Conservation (phyloP, 2,113 vertebrate genomes). For the Strigops habroptila region DNA sequence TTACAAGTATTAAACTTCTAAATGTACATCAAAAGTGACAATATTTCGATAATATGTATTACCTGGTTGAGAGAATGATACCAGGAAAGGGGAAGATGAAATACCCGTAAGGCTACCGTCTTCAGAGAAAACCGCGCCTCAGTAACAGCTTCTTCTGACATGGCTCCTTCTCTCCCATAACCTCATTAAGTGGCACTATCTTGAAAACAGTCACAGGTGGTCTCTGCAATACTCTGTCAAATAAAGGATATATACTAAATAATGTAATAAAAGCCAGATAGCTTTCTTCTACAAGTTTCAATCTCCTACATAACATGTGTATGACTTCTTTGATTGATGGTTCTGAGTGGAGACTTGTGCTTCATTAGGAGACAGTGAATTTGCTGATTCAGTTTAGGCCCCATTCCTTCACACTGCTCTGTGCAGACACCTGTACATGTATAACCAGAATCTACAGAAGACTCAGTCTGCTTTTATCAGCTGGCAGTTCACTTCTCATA, state of each 20-base stretch:
- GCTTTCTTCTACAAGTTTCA: neutral
- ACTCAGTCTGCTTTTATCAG: fast-evolving
- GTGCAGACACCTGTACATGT: neutral
- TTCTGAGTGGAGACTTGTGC: neutral
- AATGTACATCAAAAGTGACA: neutral
- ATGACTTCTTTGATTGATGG: neutral
- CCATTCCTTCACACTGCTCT: fast-evolving
- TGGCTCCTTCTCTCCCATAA: slow-evolving; percentile 77
- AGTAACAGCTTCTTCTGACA: slow-evolving; percentile 80
- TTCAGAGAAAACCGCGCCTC: slow-evolving; percentile 80
- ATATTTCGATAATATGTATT: neutral
- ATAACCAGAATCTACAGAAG: neutral
- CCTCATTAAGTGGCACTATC: slow-evolving; percentile 49
- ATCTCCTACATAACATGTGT: neutral
- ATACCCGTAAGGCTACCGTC: slow-evolving; percentile 75
- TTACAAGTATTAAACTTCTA: neutral
- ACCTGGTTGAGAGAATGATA: slow-evolving; percentile 85
- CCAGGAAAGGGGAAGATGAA: slow-evolving; percentile 85
- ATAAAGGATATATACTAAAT: neutral
- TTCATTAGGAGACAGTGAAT: neutral
- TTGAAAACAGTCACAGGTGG: neutral
- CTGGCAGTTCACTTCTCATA: fast-evolving
- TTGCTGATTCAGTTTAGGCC: neutral
- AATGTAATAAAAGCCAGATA: neutral
- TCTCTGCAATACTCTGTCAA: slow-evolving; percentile 8